Base-by-base conservation (phyloP, 2,888 invertebrate species). In the Drosophila colorata region DNA sequence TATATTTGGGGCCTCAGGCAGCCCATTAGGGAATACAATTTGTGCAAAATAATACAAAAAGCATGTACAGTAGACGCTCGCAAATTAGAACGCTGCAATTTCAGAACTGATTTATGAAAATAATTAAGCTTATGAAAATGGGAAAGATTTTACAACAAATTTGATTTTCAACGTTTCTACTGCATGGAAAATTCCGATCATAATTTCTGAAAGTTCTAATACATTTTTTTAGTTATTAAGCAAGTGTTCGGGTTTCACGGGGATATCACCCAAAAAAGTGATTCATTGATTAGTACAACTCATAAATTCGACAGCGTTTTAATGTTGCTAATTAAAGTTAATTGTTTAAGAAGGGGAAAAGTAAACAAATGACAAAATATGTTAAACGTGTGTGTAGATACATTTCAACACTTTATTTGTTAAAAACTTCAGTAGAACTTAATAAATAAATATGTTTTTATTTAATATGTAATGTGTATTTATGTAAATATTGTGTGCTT, bases 371-470 rank as follows among this genome's bases (percentile, higher is more conserved):
- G 64, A 55, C 8, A 44, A 1, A 52, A 38, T 8, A 18, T 41
- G 38, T 2, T 28, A 48, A 48, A 16, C 14, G 14, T 59, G 47
- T 28, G 52, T 74, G 55, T 78, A 61, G 57, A 59, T 13, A 68
- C 60, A 55, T 63, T 67, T 80, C 40, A 75, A 76, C 68, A 80
- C 67, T 75, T 81, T 85, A 64, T 80, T 61, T 52, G 35, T 25
- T 67, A 51, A 56, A 68, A 77, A 78, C 41, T 52, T 68, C 33
- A 40, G 33, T 67, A 40, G 31, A 61, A 53, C 81, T 80, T 84
- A 78, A 47, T 9, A 28, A 56, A 65, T 80, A 79, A 49, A 73
- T 52, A 25, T 49, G 13, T 57, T 33, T 72, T 52, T 51, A 41
- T 58, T 16, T 70, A 33, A 31, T 31, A 35, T 60, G 31, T 16